Base-by-base conservation (phyloP, 2,113 vertebrate genomes). In the Chloropsis cyanopogon region DNA sequence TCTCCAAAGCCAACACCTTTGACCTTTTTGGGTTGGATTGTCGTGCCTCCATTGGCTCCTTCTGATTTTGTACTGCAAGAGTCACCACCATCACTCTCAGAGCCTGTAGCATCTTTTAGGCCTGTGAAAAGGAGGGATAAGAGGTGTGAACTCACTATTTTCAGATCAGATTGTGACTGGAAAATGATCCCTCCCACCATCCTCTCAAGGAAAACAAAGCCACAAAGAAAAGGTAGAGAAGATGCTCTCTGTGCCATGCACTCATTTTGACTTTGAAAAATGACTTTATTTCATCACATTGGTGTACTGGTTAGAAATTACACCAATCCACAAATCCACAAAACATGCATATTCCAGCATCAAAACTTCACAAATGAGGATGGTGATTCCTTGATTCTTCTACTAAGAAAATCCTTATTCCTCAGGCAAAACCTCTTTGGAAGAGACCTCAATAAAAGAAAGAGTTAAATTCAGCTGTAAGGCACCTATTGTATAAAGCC, bases 1-100 rank as follows among this genome's bases (percentile, higher is more conserved):
- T 99, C 99, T 23, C 99, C 99, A 91, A 99, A 99, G 75, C 99
- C 99, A 86, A 99, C 98, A n/a, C 99, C 99, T 81, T 98, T 98
- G 69, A 99, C 96, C 97, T 99, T 99, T 98, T 99, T 99, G 69
- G 99, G 98, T 77, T 99, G 99, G 97, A 99, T 99, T 97, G 99
- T 98, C 25, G 98, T 97, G 54, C 98, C 97, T 94, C 98, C 98
- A 14, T 98, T 98, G 92, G 99, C 99, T n/a, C 98, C 98, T 96
- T 99, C 99, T 0, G 99, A 99, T 57, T 99, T 99, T 89, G 98
- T 98, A 91, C 98, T 98, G 97, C 98, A 97, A 8, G 98, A 98
- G 95, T 99, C 99, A 14, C 98, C 98, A 35, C 99, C 98, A 44
- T 99, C 99, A 47, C 99, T 99, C 96, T 99, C 99, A 24, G 99